Evolutionary conservation across 2,797 vertebrate species (phyloP).

Genomic region (Malacoraja senta): DNA sequence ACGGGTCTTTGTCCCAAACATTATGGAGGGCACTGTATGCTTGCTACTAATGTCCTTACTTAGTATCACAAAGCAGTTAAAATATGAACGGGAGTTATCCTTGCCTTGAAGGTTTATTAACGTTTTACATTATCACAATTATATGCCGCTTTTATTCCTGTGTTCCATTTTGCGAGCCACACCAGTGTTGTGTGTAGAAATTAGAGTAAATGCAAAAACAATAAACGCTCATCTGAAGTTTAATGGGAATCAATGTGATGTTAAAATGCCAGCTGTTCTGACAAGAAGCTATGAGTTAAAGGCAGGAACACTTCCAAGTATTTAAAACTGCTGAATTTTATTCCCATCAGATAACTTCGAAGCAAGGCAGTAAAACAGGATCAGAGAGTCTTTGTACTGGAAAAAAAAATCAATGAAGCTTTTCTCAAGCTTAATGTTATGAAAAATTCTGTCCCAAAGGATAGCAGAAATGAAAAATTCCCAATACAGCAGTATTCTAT

Average conservation of each 20-base stretch:
- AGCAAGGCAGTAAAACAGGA: not conserved
- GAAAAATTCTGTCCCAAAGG: not conserved
- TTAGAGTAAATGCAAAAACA: not conserved
- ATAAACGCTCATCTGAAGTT: not conserved
- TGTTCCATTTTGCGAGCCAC: not conserved
- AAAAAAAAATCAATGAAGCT: not conserved
- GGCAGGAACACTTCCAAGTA: not conserved
- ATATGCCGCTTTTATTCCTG: not conserved
- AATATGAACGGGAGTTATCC: too few species aligned
- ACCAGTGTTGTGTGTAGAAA: not conserved
- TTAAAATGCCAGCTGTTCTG: not conserved
- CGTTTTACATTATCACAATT: not conserved
- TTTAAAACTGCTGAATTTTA: not conserved
- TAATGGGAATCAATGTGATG: not conserved
- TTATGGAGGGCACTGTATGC: not conserved
- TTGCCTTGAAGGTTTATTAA: not conserved
- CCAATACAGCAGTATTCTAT: not conserved
- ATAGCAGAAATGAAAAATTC: not conserved
- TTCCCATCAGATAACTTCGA: not conserved
- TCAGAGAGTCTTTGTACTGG: not conserved
- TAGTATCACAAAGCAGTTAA: not conserved
- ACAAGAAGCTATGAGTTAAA: not conserved
- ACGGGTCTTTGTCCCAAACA: too few species aligned
- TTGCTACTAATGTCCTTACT: not conserved
- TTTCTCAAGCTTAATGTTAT: not conserved